Percentiles rank a stretch among this genome's conserved stretches.
These are phyloP conservation scores for Gymnocephalus cernua DNA, from an alignment of 2,113 vertebrate species.

Conservation along the genomic window DNA sequence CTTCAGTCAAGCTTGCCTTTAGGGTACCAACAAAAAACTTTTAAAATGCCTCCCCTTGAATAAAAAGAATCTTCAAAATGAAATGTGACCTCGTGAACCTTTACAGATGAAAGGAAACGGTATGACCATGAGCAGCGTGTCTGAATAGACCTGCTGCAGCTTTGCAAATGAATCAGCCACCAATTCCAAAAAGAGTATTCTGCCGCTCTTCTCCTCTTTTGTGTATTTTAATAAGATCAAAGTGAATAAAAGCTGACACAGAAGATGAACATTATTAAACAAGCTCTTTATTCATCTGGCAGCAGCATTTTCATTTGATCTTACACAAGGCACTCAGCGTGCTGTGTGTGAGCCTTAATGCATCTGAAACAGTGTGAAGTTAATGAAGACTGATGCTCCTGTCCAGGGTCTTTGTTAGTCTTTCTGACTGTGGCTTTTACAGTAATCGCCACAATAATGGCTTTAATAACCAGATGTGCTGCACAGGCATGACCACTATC, in stretches of 20 bases:
- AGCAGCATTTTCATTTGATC: constrained; percentile 81
- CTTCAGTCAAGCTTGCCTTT: constrained; percentile 38
- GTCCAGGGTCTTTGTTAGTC: constrained; percentile 73
- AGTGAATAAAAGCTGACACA: constrained; percentile 84
- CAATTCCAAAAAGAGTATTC: constrained; percentile 59
- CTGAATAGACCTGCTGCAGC: constrained; percentile 55
- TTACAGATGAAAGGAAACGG: constrained; percentile 51
- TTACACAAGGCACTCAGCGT: constrained; percentile 66
- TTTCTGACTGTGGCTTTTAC: constrained; percentile 77
- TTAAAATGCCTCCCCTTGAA: constrained; percentile 33
- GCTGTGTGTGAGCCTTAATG: constrained; percentile 73
- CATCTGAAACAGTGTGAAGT: constrained; percentile 74
- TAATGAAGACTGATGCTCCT: constrained; percentile 79
- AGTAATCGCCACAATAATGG: constrained; percentile 80
- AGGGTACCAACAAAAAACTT: constrained; percentile 31
- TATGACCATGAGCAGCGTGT: constrained; percentile 56
- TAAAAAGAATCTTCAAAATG: constrained; percentile 40
- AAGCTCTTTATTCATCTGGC: constrained; percentile 81
- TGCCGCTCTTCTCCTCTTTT: constrained; percentile 68
- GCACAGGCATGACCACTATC: constrained; percentile 73
- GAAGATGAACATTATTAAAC: constrained; percentile 76
- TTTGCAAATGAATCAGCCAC: constrained; percentile 63
- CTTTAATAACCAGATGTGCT: constrained; percentile 79
- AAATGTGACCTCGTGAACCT: constrained; percentile 59
- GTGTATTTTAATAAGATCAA: constrained; percentile 82